phyloP scores from a whole-genome alignment of 2,888 invertebrate genomes.

The Fragum whitleyi region DNA sequence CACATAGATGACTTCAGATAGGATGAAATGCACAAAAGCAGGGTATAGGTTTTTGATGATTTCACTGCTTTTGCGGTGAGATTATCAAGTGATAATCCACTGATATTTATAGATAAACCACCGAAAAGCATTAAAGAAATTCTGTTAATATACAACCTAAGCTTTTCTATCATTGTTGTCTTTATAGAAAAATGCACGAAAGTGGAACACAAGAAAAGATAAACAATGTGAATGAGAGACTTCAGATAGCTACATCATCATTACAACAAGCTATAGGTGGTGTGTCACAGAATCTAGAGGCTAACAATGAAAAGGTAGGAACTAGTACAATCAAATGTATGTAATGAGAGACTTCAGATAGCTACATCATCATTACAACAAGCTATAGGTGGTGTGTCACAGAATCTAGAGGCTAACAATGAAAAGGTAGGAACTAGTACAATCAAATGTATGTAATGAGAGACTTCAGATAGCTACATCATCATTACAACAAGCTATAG shows the following conservation, averaged over 20 bases:
- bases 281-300: slow-evolving; percentile 72
- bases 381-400: slow-evolving; percentile 81
- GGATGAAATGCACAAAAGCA: too few species aligned
- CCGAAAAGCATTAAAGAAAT: too few species aligned
- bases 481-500: slow-evolving; percentile 83
- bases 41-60: too few species aligned
- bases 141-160: too few species aligned
- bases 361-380: slow-evolving; percentile 83
- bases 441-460: too few species aligned
- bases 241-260: slow-evolving; percentile 81
- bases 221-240: slow-evolving; percentile 80
- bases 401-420: slow-evolving; percentile 71
- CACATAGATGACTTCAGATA: too few species aligned
- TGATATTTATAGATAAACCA: too few species aligned
- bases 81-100: too few species aligned
- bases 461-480: slow-evolving; percentile 82
- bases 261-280: slow-evolving; percentile 84
- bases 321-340: too few species aligned
- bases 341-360: slow-evolving; percentile 81
- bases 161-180: too few species aligned
- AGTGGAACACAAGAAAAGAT: slow-evolving; percentile 76
- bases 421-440: slow-evolving; percentile 82
- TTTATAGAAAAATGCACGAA: slow-evolving; percentile 80
- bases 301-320: slow-evolving; percentile 80
- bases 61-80: too few species aligned